phyloP scores from a whole-genome alignment of 2,113 vertebrate species.

The Corythornis vintsioides region DNA sequence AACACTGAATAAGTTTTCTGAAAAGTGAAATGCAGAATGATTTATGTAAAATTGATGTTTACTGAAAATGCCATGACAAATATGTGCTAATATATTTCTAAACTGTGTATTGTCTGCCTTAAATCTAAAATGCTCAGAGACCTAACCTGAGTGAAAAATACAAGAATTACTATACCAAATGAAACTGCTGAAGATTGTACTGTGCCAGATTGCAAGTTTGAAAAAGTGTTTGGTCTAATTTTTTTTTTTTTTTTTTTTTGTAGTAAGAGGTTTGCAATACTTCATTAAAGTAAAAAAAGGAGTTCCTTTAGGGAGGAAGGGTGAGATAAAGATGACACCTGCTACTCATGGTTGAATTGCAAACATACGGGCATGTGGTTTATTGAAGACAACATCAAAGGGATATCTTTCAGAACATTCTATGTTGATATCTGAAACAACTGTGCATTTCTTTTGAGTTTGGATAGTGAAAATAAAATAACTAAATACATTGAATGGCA shows the following conservation, averaged over 20 bases:
- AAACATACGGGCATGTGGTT: not conserved
- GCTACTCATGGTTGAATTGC: not conserved
- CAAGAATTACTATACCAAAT: not conserved
- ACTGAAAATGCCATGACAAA: not conserved
- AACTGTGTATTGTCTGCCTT: conserved; percentile 20
- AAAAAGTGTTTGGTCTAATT: not conserved
- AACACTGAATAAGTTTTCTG: not conserved
- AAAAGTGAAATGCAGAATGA: not conserved
- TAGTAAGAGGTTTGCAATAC: conserved; percentile 24
- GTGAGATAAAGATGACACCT: not conserved
- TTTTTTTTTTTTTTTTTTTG: not conserved
- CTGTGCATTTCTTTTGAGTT: conserved; percentile 23
- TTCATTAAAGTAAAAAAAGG: conserved; percentile 45
- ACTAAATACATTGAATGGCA: not conserved
- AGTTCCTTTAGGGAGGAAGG: not conserved
- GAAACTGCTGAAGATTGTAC: not conserved
- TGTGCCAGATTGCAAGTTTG: not conserved
- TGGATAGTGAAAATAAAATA: conserved; percentile 51
- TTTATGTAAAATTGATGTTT: not conserved
- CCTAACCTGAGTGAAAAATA: not conserved
- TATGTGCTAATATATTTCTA: not conserved
- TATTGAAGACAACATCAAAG: not conserved
- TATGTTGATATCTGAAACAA: not conserved
- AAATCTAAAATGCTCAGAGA: not conserved
- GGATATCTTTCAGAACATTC: not conserved